These are phyloP conservation scores for Chaitophorus viminalis DNA, from an alignment of 2,888 invertebrate genomes.

Conservation along the genomic window DNA sequence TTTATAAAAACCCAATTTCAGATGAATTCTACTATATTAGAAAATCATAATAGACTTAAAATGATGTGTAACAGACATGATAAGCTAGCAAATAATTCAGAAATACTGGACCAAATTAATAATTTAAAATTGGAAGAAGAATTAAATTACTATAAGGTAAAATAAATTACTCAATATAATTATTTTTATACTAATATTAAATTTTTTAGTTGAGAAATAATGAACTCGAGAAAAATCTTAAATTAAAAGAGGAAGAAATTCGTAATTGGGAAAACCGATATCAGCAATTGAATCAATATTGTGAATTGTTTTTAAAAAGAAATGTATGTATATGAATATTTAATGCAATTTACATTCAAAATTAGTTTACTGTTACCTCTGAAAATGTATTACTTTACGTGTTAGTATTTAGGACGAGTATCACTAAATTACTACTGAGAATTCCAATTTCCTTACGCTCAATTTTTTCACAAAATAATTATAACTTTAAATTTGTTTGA, in stretches of 20 bases:
- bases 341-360: background rate
- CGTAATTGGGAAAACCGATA: constrained; percentile 35
- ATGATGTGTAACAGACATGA: constrained; percentile 25
- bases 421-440: background rate
- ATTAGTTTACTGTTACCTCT: background rate
- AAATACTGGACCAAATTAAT: background rate
- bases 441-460: background rate
- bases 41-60: constrained; percentile 37
- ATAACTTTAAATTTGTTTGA: background rate
- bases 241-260: constrained; percentile 39
- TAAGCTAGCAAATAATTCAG: constrained; percentile 13
- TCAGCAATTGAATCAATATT: constrained; percentile 39
- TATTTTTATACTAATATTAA: background rate
- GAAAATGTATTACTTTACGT: background rate
- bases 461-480: background rate
- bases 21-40: background rate
- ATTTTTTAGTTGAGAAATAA: constrained; percentile 30
- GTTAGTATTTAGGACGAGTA: background rate
- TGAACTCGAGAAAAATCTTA: constrained; percentile 44
- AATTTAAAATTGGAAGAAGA: constrained; percentile 46
- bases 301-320: constrained; percentile 40
- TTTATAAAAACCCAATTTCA: background rate
- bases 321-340: constrained; percentile 26
- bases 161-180: background rate
- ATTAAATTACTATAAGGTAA: constrained; percentile 54